Base-by-base conservation (phyloP, 2,888 invertebrate genomes). In the Nymphalis polychloros region DNA sequence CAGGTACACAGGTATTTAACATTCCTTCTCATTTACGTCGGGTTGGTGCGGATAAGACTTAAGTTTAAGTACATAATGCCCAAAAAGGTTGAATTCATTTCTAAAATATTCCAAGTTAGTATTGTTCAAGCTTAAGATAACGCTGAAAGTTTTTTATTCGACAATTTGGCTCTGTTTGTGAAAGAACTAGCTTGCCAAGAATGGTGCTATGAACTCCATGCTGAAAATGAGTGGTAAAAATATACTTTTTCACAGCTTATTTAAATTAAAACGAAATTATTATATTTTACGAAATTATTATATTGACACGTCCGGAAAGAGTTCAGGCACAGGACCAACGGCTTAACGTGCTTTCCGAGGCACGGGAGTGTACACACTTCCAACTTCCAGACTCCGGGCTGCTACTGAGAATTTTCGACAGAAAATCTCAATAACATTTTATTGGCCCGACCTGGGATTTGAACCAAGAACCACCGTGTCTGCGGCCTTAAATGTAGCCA, bases 1-100 rank as follows among this genome's bases (percentile, higher is more conserved):
- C 79, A 79, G 75, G 78, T 77, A 76, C 76, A 77, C 77, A 81
- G 75, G 75, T 76, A 76, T 74, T 74, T 70, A 73, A 75, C 73
- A 73, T 72, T 68, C 75, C 68, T 76, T 71, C 72, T 68, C 69
- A 76, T 75, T 75, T 72, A 66, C 69, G 68, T 63, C 65, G 63
- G 71, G 70, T 72, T 68, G 65, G 60, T 61, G 66, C 66, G 63
- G 67, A 70, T 71, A 71, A 62, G 59, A 71, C 63, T 53, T 19
- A 59, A 66, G 59, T 53, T 59, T 63, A 73, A 75, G 64, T 75
- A 75, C 63, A 73, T 65, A 70, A 66, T 68, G 70, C 67, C 41
- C 60, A 71, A 67, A 70, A 73, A 68, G 65, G 71, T 71, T 52
- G 53, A 67, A 67, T 60, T 67, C 63, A 76, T 72, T 72, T 64